Percentiles rank a stretch among this genome's conserved stretches.
Evolutionary conservation across 2,113 vertebrate species (phyloP).

Genomic region (Heteronetta atricapilla): DNA sequence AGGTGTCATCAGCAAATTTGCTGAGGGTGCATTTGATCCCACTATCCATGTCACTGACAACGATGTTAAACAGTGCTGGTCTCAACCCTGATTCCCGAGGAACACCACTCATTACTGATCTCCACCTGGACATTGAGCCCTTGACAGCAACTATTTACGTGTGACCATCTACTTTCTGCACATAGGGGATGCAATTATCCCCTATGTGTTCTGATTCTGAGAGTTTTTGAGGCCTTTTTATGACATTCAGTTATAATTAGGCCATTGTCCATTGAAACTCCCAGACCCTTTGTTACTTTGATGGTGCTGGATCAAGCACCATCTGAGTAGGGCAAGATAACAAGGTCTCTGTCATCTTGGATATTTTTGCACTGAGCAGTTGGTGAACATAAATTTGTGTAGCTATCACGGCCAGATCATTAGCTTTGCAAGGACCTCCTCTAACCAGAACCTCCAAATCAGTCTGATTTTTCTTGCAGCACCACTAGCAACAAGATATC

Average conservation of each 20-base stretch:
- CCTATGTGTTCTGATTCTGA: neutral
- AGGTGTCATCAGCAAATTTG: too few relatives aligned
- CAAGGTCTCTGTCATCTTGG: neutral
- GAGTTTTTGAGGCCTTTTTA: neutral
- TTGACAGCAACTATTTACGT: too few relatives aligned
- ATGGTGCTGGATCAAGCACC: neutral
- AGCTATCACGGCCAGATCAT: neutral
- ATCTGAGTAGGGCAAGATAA: neutral
- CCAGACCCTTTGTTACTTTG: neutral
- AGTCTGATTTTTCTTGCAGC: neutral
- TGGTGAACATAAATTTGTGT: neutral
- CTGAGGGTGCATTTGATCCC: too few relatives aligned
- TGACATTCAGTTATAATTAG: neutral
- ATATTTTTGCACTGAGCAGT: neutral
- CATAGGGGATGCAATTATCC: too few relatives aligned
- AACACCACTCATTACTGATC: too few relatives aligned
- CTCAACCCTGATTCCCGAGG: too few relatives aligned
- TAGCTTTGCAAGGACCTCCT: neutral
- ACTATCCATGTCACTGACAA: too few relatives aligned
- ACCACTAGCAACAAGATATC: neutral
- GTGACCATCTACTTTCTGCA: too few relatives aligned
- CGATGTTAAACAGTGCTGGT: too few relatives aligned
- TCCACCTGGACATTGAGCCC: too few relatives aligned
- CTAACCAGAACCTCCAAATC: neutral
- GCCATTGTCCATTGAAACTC: neutral